Evolutionary conservation across 2,888 invertebrate genomes (phyloP).

Genomic region (Dryocosmus kuriphilus): DNA sequence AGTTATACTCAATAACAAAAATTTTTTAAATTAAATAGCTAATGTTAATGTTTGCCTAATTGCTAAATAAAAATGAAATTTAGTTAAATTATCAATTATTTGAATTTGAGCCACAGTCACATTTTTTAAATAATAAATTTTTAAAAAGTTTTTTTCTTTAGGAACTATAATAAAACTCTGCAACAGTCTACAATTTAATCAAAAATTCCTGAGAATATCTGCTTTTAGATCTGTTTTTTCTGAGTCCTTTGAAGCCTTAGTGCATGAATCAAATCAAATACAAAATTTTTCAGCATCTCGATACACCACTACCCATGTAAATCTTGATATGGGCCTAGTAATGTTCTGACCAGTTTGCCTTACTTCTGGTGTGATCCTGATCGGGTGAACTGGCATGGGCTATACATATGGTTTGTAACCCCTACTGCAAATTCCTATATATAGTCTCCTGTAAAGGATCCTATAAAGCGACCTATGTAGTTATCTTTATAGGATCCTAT

Average conservation of each 20-base stretch:
- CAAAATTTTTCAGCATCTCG: background rate
- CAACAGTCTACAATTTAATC: background rate
- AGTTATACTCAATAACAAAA: constrained; percentile 48
- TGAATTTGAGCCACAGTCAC: too few relatives aligned
- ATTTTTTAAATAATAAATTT: background rate
- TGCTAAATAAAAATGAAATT: background rate
- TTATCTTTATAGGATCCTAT: too few relatives aligned
- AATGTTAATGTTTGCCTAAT: background rate
- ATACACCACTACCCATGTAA: too few relatives aligned
- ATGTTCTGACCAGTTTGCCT: too few relatives aligned
- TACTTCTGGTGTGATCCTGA: too few relatives aligned
- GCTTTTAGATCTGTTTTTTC: background rate
- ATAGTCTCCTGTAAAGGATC: too few relatives aligned
- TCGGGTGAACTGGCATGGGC: too few relatives aligned
- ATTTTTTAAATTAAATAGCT: background rate
- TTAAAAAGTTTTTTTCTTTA: background rate
- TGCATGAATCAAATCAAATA: background rate
- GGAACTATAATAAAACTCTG: background rate
- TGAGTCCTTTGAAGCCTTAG: background rate
- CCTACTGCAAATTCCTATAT: too few relatives aligned
- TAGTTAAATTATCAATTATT: too few relatives aligned
- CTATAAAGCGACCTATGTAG: too few relatives aligned
- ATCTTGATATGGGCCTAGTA: too few relatives aligned
- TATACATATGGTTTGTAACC: too few relatives aligned
- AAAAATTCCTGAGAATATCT: background rate